Base-by-base conservation (phyloP, 2,797 vertebrate species). In the Neosilurus mollespiculum region DNA sequence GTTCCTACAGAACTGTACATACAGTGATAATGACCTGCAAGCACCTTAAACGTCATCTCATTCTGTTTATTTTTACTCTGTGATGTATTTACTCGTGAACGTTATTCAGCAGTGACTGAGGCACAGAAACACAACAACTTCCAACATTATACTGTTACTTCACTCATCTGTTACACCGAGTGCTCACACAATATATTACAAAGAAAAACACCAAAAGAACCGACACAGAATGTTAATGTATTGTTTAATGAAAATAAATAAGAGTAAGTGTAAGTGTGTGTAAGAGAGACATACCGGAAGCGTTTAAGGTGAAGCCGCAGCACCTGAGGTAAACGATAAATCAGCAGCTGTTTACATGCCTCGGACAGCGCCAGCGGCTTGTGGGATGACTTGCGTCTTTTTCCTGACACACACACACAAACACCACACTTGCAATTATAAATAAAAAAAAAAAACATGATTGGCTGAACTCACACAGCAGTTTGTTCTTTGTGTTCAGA, bases 251-350 rank as follows among this genome's bases (percentile, higher is more conserved):
- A 56, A 56, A 15, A 56, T 3, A 2, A 56, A 7, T 56, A 9
- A 56, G 10, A 37, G 9, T 43, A 34, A 11, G 34, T 49, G 67
- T 49, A 22, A 0, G 49, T n/a, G 69, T 24, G 12, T 65, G 30
- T 1, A n/a, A n/a, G n/a, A n/a, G 3, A 61, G 20, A 81, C 95
- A 93, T 92, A 96, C 98, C 98, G 97, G 96, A 99, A 99, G 90
- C 98, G 96, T 93, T 99, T 99, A 93, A 99, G 97, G 96, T 99
- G 98, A 93, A 99, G 96, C 92, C 98, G 96, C 93, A 99, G 96
- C 95, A 99, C 98, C 96, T 99, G 98, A 99, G 98, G 98, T 98
- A 99, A 97, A 92, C 98, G 96, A 95, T 97, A 99, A 93, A 99
- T 97, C 95, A 98, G 97, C 94, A 99, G 96, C 96, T 99, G 98